Evolutionary conservation across 2,888 invertebrate genomes (phyloP).

Genomic region (Lycocerus yunnanus): DNA sequence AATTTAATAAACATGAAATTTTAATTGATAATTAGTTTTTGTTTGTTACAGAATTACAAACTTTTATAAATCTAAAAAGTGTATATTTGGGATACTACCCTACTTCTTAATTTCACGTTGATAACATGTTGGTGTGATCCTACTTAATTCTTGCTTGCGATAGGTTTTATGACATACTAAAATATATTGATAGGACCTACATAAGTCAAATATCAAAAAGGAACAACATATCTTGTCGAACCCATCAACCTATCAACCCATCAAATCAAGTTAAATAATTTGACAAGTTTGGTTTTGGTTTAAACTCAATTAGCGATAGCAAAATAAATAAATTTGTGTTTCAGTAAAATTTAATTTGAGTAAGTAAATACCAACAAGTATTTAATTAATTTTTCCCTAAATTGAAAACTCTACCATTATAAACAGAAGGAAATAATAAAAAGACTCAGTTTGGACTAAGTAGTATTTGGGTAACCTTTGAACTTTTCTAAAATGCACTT

Average conservation of each 20-base stretch:
- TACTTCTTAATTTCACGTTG: neutral
- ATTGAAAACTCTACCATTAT: neutral
- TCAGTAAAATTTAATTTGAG: neutral
- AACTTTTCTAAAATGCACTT: neutral
- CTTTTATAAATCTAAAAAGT: neutral
- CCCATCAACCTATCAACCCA: neutral
- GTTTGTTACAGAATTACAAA: no score
- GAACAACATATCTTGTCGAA: neutral
- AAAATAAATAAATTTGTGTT: neutral
- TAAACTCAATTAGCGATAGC: neutral
- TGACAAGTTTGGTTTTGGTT: neutral
- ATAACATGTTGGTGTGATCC: neutral
- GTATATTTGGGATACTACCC: neutral
- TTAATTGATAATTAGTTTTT: no score
- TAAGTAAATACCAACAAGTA: neutral
- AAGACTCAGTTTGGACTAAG: neutral
- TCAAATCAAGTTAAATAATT: neutral
- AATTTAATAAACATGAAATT: no score
- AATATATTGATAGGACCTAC: neutral
- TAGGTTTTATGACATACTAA: neutral
- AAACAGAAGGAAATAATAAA: neutral
- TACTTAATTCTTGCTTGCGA: neutral
- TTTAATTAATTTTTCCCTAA: neutral
- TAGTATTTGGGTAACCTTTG: neutral
- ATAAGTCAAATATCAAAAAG: neutral